A percentile compares a stretch with the other conserved stretches of the same genome.
phyloP scores from a whole-genome alignment of 1,140 invertebrate species.

The Drosophila repletoides region DNA sequence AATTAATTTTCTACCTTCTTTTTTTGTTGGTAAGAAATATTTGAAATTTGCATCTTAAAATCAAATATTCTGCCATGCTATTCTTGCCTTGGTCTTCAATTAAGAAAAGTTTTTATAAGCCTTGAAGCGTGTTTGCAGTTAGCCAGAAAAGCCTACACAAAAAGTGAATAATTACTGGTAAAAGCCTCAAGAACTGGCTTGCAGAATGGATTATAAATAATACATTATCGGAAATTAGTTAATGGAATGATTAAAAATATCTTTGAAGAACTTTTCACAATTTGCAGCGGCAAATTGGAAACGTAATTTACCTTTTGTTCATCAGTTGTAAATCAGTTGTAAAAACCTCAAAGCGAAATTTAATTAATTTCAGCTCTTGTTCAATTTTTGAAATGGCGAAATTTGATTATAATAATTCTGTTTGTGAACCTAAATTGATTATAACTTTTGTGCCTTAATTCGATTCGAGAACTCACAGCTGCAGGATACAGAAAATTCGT shows the following conservation, averaged over 20 bases:
- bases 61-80: neutral
- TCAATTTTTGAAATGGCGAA: neutral
- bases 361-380: neutral
- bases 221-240: no score
- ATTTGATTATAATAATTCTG: constrained; percentile 6
- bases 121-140: no score
- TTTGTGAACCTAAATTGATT: neutral
- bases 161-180: no score
- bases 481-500: neutral
- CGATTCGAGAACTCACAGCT: neutral
- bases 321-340: no score
- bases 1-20: neutral
- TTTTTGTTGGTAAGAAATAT: neutral
- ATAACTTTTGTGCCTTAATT: neutral
- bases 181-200: no score
- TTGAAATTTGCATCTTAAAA: neutral
- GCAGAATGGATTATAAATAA: no score
- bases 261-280: no score
- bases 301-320: no score
- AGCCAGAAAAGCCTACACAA: no score
- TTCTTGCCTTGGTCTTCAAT: no score
- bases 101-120: no score
- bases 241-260: no score
- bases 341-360: neutral
- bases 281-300: neutral